These are phyloP conservation scores for Ephydatia muelleri DNA, from an alignment of 37 sponge, comb jelly and placozoan genomes.

Conservation along the genomic window DNA sequence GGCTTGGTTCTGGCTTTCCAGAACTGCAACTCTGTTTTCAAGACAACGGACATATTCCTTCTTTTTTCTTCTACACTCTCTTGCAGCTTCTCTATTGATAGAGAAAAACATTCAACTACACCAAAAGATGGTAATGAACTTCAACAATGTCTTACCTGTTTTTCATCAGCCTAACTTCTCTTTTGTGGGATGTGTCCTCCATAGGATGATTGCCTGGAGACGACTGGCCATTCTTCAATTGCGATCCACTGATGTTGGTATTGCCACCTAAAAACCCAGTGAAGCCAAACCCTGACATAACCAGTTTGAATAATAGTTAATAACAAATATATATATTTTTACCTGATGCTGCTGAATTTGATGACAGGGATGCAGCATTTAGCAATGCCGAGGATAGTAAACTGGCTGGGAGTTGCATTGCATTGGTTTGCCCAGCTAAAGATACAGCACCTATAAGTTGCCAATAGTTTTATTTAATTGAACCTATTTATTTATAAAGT, in stretches of 20 bases:
- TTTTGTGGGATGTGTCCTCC: constrained; percentile 83
- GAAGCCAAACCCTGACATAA: background rate
- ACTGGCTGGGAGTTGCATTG: constrained; percentile 46
- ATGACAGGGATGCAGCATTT: constrained; percentile 30
- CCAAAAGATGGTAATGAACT: background rate
- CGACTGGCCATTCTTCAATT: background rate
- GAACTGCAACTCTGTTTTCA: constrained; percentile 92
- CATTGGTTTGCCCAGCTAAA: constrained; percentile 55
- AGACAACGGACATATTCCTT: constrained; percentile 98
- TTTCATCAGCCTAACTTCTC: constrained; percentile 95
- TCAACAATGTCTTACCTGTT: constrained; percentile 75
- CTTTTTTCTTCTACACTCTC: constrained; percentile 96
- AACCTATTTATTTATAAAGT: background rate
- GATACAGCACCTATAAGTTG: constrained; percentile 24
- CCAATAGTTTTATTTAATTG: background rate
- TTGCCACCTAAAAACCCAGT: constrained; percentile 5
- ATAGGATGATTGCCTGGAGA: constrained; percentile 8
- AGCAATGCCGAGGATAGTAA: constrained; percentile 70
- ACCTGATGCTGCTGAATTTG: constrained; percentile 1
- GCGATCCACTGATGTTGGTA: background rate
- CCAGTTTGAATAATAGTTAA: constrained; percentile 16
- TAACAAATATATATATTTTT: background rate
- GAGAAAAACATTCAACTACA: background rate
- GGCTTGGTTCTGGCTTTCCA: constrained; percentile 98
- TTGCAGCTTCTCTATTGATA: constrained; percentile 86